Conservation (phyloP, 2,888 invertebrate genomes). For the Sminthurides aquaticus region DNA sequence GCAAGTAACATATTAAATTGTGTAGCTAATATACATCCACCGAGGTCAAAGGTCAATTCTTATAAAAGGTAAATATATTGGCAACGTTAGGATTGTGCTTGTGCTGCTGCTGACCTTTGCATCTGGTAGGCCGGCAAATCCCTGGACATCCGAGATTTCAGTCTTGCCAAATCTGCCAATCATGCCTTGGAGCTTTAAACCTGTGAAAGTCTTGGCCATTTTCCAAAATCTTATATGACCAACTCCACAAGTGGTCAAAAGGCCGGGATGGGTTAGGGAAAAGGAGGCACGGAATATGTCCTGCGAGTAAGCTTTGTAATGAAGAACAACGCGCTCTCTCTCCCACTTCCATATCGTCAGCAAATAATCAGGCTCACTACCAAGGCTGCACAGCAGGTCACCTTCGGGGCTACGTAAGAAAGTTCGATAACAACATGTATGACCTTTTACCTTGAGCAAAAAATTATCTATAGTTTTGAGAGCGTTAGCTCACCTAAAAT, state of each 20-base stretch:
- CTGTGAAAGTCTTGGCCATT: slow-evolving; percentile 84
- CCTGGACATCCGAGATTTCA: slow-evolving; percentile 80
- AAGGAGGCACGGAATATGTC: slow-evolving; percentile 73
- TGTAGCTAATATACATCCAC: background rate
- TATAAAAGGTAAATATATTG: background rate
- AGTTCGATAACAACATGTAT: slow-evolving; percentile 27
- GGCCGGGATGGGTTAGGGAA: slow-evolving; percentile 69
- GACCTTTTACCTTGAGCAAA: background rate
- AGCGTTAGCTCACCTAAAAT: slow-evolving; percentile 49
- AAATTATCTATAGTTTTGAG: no score
- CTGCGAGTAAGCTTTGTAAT: slow-evolving; percentile 74
- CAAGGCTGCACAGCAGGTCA: slow-evolving; percentile 69
- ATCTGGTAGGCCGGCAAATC: slow-evolving; percentile 76
- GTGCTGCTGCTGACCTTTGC: slow-evolving; percentile 63
- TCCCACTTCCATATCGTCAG: slow-evolving; percentile 87
- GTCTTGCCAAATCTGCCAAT: slow-evolving; percentile 87
- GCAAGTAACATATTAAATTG: slow-evolving; percentile 19
- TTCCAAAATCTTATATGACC: slow-evolving; percentile 88
- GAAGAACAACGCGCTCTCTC: slow-evolving; percentile 63
- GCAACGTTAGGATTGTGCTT: no score
- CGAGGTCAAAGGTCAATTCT: background rate
- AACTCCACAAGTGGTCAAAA: slow-evolving; percentile 67
- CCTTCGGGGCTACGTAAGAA: slow-evolving; percentile 73
- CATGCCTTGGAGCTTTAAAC: slow-evolving; percentile 77
- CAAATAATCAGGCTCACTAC: slow-evolving; percentile 76